phyloP scores from a whole-genome alignment of 2,113 vertebrate species.

The Tiliqua scincoides region DNA sequence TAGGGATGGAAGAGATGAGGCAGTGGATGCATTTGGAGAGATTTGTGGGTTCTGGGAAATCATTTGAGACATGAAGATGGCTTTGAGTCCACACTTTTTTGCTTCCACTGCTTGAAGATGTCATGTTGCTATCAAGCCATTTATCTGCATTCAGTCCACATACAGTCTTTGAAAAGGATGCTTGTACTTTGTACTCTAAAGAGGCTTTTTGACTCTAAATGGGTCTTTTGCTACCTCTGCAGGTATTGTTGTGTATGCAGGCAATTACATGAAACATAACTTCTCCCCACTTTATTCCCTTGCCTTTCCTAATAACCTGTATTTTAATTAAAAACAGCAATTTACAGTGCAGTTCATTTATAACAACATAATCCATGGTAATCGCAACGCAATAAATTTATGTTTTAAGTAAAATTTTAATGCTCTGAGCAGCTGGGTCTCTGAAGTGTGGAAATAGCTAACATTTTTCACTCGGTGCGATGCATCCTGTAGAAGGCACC shows the following conservation, averaged over 20 bases:
- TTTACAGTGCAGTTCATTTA: constrained; percentile 78
- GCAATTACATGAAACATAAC: constrained; percentile 69
- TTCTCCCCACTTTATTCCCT: constrained; percentile 66
- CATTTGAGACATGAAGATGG: not conserved
- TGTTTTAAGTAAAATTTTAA: constrained; percentile 82
- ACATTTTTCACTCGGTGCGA: constrained; percentile 76
- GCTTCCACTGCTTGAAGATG: not conserved
- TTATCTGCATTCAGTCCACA: constrained; percentile 20
- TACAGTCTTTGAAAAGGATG: not conserved
- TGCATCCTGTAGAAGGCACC: constrained; percentile 62
- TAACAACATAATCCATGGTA: constrained; percentile 75
- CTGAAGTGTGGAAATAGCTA: constrained; percentile 80
- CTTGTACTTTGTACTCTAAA: constrained; percentile 1
- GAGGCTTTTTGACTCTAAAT: constrained; percentile 27
- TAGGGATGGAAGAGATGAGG: not conserved
- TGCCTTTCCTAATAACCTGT: constrained; percentile 69
- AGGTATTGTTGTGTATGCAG: constrained; percentile 63
- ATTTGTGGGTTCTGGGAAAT: not conserved
- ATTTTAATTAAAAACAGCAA: constrained; percentile 80
- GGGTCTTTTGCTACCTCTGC: constrained; percentile 26
- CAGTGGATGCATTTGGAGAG: not conserved
- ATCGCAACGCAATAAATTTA: constrained; percentile 74
- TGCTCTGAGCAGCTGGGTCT: constrained; percentile 75
- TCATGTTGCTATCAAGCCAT: not conserved
- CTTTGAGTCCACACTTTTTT: not conserved